These are phyloP conservation scores for Aspidiotus destructor DNA, from an alignment of 2,888 invertebrate genomes.

Conservation along the genomic window DNA sequence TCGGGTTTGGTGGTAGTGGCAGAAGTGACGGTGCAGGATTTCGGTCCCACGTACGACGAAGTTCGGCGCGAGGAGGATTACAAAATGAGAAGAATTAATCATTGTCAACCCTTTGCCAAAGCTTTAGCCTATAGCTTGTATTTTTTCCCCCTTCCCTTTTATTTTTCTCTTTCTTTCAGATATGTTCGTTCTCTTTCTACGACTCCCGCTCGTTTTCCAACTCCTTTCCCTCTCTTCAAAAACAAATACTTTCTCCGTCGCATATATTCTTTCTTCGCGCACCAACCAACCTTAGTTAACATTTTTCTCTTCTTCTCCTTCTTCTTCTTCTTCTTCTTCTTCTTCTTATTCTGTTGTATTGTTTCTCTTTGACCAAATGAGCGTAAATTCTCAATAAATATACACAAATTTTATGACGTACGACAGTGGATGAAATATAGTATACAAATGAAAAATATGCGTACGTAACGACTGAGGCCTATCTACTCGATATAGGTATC, in stretches of 20 bases:
- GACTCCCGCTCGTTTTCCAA: constrained; percentile 3
- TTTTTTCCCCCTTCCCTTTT: background rate
- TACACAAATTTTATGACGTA: no score
- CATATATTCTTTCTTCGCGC: no score
- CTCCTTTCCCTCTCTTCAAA: background rate
- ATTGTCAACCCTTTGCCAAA: constrained; percentile 33
- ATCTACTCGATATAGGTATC: background rate
- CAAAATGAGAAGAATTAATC: constrained; percentile 31
- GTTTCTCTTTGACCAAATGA: no score
- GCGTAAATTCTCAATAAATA: no score
- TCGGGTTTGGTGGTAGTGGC: constrained; percentile 32
- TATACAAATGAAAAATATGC: no score
- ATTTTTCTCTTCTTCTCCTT: background rate
- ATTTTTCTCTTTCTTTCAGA: constrained; percentile 11
- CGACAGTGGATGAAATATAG: no score
- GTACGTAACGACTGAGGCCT: no score
- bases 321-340: background rate
- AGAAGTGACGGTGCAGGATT: constrained; percentile 30
- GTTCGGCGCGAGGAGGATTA: constrained; percentile 27
- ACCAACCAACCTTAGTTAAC: no score
- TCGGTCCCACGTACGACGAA: constrained; percentile 24
- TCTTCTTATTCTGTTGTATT: constrained; percentile 7
- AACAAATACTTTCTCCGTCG: no score
- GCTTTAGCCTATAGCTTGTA: constrained; percentile 27
- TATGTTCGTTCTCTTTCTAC: background rate